phyloP scores from a whole-genome alignment of 2,797 vertebrate species.

The Garrulus glandarius region DNA sequence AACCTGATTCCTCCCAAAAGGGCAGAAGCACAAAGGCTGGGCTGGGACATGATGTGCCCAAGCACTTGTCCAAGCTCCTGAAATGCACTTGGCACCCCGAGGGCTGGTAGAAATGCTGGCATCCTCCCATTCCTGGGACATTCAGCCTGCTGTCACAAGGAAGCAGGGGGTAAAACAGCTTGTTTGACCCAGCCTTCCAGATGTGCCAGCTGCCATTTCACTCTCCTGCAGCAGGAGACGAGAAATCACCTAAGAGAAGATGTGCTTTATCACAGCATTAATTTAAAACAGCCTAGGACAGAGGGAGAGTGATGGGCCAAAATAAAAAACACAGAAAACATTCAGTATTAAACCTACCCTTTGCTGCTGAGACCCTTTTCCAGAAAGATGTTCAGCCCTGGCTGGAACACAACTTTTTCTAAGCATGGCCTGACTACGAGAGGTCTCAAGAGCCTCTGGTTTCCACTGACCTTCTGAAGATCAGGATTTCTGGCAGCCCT shows the following conservation, averaged over 20 bases:
- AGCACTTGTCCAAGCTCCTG: background rate
- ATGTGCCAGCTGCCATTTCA: background rate
- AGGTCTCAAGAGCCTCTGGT: constrained; percentile 35
- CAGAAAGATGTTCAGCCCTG: constrained; percentile 30
- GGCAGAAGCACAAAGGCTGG: background rate
- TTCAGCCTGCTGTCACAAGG: background rate
- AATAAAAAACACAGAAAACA: background rate
- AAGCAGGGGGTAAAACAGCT: background rate
- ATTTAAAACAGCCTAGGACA: constrained; percentile 1
- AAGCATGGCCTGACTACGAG: background rate
- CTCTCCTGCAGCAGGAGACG: background rate
- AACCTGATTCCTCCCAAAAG: background rate
- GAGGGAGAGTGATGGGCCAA: background rate
- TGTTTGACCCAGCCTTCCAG: background rate
- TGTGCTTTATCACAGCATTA: background rate
- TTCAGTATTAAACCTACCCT: background rate
- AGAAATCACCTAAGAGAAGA: background rate
- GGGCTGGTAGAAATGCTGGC: background rate
- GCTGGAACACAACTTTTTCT: background rate
- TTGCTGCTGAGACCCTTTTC: constrained; percentile 16
- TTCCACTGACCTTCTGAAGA: constrained; percentile 26
- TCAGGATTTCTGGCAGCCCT: constrained; percentile 37
- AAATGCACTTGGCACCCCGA: background rate
- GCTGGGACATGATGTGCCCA: background rate
- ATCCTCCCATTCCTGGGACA: background rate